Evolutionary conservation across 2,113 vertebrate genomes (phyloP), one percentile per base, ranked within the genome.

Genomic region (Panthera leo): DNA sequence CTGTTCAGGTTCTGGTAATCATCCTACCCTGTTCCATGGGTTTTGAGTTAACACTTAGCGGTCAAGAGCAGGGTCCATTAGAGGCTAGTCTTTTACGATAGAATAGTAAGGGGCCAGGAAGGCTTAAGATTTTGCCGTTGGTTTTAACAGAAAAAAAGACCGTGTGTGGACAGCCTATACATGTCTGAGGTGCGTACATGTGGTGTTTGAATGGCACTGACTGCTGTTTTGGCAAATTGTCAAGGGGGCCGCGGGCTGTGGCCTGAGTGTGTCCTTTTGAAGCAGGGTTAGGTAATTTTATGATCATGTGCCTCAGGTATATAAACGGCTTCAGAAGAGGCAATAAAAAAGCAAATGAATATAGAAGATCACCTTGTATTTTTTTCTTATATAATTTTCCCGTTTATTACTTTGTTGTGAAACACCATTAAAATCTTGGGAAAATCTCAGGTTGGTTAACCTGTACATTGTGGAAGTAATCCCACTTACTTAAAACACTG

Each of bases 131-230:
- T 53, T 63, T 13, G 11, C 34, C 4, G 0, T 11, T 63, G 63
- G 51, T 71, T 96, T 53, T 68, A 83, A 51, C 76, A 58, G 65
- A 39, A 53, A 11, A 29, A 63, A 58, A 29, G 36, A 29, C 10
- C 1, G 15, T 3, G 10, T 13, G n/a, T 19, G 9, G 25, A 53
- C 55, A 39, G 23, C 34, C 51, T 14, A 2, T 6, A 29, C 51
- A 58, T 31, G 2, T 55, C 39, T 36, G n/a, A 87, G 36, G 16
- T 34, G 36, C n/a, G 2, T 6, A 0, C 7, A 1, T 31, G 39
- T 7, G 2, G 11, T 25, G 8, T 36, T 5, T 15, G 39, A 12
- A 3, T 2, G 2, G 0, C 15, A 14, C 16, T 25, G 21, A 25
- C 3, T 4, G 0, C 15, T 42, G 0, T 65, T 34, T n/a, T 12